phyloP scores from a whole-genome alignment of 2,888 invertebrate species.

The Cephus spinipes region DNA sequence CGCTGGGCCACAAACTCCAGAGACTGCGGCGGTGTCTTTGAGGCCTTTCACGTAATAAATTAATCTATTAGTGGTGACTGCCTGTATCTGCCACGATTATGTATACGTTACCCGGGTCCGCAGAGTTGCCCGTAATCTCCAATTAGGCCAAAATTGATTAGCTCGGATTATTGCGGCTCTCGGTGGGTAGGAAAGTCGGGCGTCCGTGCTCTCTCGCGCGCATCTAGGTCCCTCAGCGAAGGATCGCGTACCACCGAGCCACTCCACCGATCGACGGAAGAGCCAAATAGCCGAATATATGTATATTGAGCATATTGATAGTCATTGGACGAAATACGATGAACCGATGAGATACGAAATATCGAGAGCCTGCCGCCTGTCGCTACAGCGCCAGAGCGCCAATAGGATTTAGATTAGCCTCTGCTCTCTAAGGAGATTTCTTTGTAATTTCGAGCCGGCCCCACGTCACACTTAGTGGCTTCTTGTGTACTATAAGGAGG shows the following conservation, averaged over 20 bases:
- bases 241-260: slow-evolving; percentile 7
- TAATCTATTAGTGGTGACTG: slow-evolving; percentile 61
- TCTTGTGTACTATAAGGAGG: slow-evolving; percentile 9
- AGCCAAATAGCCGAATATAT: no score
- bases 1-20: slow-evolving; percentile 40
- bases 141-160: slow-evolving; percentile 65
- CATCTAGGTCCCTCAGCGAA: slow-evolving; percentile 14
- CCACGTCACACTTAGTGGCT: slow-evolving; percentile 12
- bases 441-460: not conserved
- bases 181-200: no score
- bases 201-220: slow-evolving; percentile 11
- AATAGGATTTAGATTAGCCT: slow-evolving; percentile 21
- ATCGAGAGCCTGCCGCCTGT: no score
- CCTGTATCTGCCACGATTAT: slow-evolving; percentile 20
- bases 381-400: not conserved
- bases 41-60: slow-evolving; percentile 62
- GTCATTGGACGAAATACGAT: no score
- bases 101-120: slow-evolving; percentile 1
- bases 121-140: slow-evolving; percentile 55
- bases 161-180: slow-evolving; percentile 52
- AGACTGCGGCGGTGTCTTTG: slow-evolving; percentile 58
- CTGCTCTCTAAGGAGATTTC: not conserved
- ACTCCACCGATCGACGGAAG: not conserved
- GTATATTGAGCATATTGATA: no score
- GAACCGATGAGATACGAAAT: no score